Base-by-base conservation (phyloP, 35 echinoderm and acorn worm species). In the Diadema setosum region DNA sequence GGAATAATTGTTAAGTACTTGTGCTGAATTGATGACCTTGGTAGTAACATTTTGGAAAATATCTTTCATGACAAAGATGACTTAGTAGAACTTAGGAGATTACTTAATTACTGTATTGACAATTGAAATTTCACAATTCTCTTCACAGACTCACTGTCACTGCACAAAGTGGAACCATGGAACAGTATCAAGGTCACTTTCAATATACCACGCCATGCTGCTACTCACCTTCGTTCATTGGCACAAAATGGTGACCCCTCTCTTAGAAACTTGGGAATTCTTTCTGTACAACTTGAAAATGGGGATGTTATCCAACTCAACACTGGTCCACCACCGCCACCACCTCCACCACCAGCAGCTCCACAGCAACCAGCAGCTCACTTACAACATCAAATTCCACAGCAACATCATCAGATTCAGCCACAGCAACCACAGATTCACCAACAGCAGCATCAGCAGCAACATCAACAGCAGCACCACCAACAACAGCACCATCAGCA, bases 121-220 rank as follows among this genome's bases (percentile, higher is more conserved):
- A n/a, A n/a, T n/a, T n/a, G n/a, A n/a, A n/a, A n/a, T n/a, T n/a
- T n/a, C 18, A 7, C 20, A 44, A 25, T 78, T 67, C 11, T 26
- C 0, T 26, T 67, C 31, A 31, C 24, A 78, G 73, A 78, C 3
- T 41, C 73, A 25, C 20, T 78, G 37, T 78, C 73, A 9, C 34
- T 78, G 24, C 40, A 44, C 14, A 92, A 94, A 82, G 86, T 99
- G 26, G 96, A 99, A 82, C 96, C 96, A 86, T 99, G 96, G 96
- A 99, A 99, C 76, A 99, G 96, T 83, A 87, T 99, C 30, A 60
- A 83, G 26, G 96, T 99, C 27, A 92, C 96, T 39, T 99, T 99
- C 82, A 95, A 99, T 87, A 89, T 99, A 42, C 96, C 96, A 69
- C 81, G 73, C 69, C 89, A 99, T 46, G 92, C 96, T 42, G 96